phyloP scores from a whole-genome alignment of 2,113 vertebrate species.

The Grus americana region DNA sequence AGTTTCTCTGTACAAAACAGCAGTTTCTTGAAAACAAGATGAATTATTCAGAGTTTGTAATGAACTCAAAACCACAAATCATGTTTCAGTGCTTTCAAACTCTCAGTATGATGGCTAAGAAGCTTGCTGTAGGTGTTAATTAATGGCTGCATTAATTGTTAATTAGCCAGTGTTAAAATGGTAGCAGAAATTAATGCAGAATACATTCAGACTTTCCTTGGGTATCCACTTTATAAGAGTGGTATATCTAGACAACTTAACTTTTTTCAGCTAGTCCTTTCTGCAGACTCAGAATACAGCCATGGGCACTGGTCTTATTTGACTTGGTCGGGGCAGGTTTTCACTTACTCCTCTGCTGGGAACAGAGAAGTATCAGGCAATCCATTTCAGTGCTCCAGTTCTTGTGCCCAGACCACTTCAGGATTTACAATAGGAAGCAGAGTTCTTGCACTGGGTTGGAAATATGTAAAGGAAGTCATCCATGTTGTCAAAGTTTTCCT shows the following conservation, averaged over 20 bases:
- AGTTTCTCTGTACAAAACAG: neutral
- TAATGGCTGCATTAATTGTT: slow-evolving; percentile 55
- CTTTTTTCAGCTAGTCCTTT: neutral
- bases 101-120: slow-evolving; percentile 16
- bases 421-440: neutral
- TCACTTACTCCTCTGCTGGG: neutral
- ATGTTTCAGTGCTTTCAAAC: slow-evolving; percentile 23
- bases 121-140: slow-evolving; percentile 46
- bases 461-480: neutral
- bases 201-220: neutral
- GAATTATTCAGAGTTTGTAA: slow-evolving; percentile 39
- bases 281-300: neutral
- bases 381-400: neutral
- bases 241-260: neutral
- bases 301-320: neutral
- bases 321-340: neutral
- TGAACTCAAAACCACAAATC: slow-evolving; percentile 30
- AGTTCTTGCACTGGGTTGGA: neutral
- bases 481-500: neutral
- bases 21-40: slow-evolving; percentile 53
- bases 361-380: neutral
- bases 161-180: slow-evolving; percentile 45
- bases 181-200: slow-evolving; percentile 9
- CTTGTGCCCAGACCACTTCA: neutral
- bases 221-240: neutral